Percentiles rank a stretch among this genome's conserved stretches.
phyloP scores from a whole-genome alignment of 1,140 invertebrate species.

The Drosophila sturtevanti region DNA sequence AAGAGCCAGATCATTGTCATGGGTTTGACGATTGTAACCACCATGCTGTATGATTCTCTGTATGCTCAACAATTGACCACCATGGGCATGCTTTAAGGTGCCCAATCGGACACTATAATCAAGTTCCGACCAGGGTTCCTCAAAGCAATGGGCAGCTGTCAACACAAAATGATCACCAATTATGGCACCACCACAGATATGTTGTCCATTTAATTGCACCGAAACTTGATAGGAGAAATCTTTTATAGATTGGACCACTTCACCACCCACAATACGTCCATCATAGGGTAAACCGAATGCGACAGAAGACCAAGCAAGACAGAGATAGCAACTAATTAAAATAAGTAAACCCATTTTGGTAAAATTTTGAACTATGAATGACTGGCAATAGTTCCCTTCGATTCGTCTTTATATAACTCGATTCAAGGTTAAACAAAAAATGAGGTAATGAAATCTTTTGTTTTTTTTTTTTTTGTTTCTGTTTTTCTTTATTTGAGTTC shows the following conservation, averaged over 20 bases:
- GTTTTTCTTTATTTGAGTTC: constrained; percentile 37
- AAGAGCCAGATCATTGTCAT: constrained; percentile 73
- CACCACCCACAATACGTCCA: constrained; percentile 78
- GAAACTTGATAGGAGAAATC: constrained; percentile 79
- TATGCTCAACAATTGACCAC: constrained; percentile 65
- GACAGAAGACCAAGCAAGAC: neutral
- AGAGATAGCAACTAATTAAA: neutral
- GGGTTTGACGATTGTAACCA: constrained; percentile 56
- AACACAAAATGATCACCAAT: constrained; percentile 84
- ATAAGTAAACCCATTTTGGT: neutral
- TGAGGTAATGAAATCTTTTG: constrained; percentile 34
- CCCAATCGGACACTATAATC: constrained; percentile 66
- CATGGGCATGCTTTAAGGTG: constrained; percentile 50
- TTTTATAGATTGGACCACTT: constrained; percentile 46
- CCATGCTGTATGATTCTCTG: constrained; percentile 63
- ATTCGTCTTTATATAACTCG: constrained; percentile 44
- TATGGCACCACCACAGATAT: constrained; percentile 84
- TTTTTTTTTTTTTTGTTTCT: constrained; percentile 8
- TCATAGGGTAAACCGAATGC: constrained; percentile 25
- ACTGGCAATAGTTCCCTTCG: constrained; percentile 8
- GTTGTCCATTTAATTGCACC: constrained; percentile 55
- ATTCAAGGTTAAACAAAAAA: constrained; percentile 18
- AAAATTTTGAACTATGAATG: constrained; percentile 22
- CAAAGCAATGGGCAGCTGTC: constrained; percentile 86
- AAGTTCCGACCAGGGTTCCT: constrained; percentile 32